A percentile compares a stretch with the other conserved stretches of the same genome.
Evolutionary conservation across 2,888 invertebrate genomes (phyloP).

Genomic region (Drosophila sordidula): DNA sequence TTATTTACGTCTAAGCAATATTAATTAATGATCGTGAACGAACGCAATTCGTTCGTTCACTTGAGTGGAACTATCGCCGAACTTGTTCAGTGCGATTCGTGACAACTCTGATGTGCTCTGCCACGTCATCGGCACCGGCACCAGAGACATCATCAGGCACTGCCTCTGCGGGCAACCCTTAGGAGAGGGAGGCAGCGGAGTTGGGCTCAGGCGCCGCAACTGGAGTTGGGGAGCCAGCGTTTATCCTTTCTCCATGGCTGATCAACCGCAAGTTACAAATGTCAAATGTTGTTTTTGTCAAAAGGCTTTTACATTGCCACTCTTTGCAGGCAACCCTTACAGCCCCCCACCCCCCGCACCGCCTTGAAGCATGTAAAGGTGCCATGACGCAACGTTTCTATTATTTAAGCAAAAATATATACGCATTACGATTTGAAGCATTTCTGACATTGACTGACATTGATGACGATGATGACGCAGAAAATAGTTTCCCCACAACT

Average conservation of each 20-base stretch:
- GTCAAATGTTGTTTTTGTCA: constrained; percentile 75
- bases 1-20: too few species aligned
- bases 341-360: background rate
- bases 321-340: constrained; percentile 45
- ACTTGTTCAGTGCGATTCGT: background rate
- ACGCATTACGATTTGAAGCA: constrained; percentile 65
- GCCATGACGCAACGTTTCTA: constrained; percentile 73
- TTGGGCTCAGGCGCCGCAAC: background rate
- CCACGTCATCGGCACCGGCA: constrained; percentile 41
- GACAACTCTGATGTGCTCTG: constrained; percentile 1
- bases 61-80: background rate
- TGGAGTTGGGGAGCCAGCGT: constrained; percentile 26
- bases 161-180: constrained; percentile 9
- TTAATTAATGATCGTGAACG: too few species aligned
- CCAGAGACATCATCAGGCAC: constrained; percentile 18
- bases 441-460: constrained; percentile 72
- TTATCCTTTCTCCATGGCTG: constrained; percentile 70
- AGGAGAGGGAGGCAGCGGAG: background rate
- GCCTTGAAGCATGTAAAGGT: constrained; percentile 47
- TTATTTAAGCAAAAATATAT: constrained; percentile 58
- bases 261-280: constrained; percentile 81
- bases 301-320: constrained; percentile 47
- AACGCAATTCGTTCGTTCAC: background rate
- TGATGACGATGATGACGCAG: constrained; percentile 68
- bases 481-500: constrained; percentile 14